These are phyloP conservation scores for Ursus arctos DNA, from an alignment of 2,113 vertebrate genomes.

Conservation along the genomic window DNA sequence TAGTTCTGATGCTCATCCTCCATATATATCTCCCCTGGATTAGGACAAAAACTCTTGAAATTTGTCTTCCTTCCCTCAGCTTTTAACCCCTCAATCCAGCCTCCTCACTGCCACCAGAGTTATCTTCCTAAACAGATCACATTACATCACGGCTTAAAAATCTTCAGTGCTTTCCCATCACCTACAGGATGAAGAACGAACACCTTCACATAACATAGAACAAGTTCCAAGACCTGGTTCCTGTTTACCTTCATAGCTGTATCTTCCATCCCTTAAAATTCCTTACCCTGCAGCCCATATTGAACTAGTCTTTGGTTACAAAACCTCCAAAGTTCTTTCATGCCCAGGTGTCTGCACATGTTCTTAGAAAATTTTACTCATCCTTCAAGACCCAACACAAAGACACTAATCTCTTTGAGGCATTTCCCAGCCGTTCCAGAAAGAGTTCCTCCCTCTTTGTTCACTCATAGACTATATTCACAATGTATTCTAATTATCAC, in stretches of 20 bases:
- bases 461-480: conserved; percentile 5
- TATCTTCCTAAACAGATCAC: background rate
- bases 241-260: background rate
- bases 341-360: background rate
- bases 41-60: conserved; percentile 5
- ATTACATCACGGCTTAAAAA: background rate
- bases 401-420: background rate
- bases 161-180: background rate
- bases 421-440: background rate
- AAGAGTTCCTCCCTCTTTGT: conserved; percentile 23
- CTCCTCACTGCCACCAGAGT: background rate
- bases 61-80: background rate
- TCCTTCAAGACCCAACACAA: conserved; percentile 40
- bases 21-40: background rate
- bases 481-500: conserved; percentile 65
- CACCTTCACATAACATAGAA: background rate
- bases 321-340: background rate
- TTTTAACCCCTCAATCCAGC: background rate
- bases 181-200: background rate
- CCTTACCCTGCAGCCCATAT: background rate
- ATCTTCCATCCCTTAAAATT: background rate
- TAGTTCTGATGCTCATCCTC: background rate
- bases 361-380: conserved; percentile 3
- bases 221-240: background rate
- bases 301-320: background rate